Percentiles rank a stretch among this genome's conserved stretches.
Evolutionary conservation across 2,888 invertebrate genomes (phyloP).

Genomic region (Poecilus cupreus): DNA sequence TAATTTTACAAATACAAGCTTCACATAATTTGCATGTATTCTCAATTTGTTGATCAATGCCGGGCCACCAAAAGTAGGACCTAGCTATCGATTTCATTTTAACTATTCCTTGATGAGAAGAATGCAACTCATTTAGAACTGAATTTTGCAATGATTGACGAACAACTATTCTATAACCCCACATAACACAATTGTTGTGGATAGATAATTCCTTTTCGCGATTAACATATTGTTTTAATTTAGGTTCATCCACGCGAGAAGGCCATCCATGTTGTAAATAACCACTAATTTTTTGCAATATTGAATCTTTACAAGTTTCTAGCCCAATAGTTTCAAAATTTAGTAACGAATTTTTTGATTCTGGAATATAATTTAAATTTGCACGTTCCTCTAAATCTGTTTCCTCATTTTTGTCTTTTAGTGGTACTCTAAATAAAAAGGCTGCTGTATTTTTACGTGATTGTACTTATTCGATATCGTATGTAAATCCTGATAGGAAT

Average conservation of each 20-base stretch:
- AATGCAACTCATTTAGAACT: not conserved
- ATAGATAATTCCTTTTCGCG: not conserved
- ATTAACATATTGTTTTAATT: not conserved
- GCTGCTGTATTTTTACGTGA: not conserved
- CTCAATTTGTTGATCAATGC: not conserved
- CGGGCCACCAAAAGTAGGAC: not conserved
- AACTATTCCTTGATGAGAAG: not conserved
- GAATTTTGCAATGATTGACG: not conserved
- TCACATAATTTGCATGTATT: not conserved
- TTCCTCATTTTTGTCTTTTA: not conserved
- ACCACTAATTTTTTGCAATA: not conserved
- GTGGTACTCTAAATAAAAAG: not conserved
- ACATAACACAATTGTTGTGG: not conserved
- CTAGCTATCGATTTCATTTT: not conserved
- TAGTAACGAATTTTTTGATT: not conserved
- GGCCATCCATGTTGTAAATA: not conserved
- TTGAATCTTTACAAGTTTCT: not conserved
- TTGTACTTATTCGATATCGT: not conserved
- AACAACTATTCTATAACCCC: not conserved
- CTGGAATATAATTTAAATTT: not conserved
- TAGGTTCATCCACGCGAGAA: not conserved
- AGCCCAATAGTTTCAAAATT: not conserved
- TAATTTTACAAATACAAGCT: not conserved
- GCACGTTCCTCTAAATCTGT: not conserved
- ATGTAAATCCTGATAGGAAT: not conserved